Evolutionary conservation across 2,888 invertebrate species (phyloP), one percentile per base, ranked within the genome.

Genomic region (Lucinisca nassula): DNA sequence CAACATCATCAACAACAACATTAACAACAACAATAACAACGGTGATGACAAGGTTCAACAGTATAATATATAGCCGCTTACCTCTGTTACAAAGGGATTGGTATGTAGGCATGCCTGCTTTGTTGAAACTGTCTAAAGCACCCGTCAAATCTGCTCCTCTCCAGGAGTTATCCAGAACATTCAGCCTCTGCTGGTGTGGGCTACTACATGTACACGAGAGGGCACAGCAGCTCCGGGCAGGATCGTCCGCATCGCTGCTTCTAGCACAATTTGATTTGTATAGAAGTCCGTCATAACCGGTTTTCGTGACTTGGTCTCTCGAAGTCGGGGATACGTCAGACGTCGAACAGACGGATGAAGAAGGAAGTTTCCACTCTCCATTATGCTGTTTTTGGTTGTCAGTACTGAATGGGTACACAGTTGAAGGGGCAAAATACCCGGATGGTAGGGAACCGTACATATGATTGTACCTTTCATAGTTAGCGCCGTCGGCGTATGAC

Each of bases 371-470:
- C 94, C 94, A 94, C 80, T 94, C 94, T 35, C 90, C 88, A 85
- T 92, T 93, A 73, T 92, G 87, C 67, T 93, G 93, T 84, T 93
- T 94, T 75, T 93, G 93, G 79, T 92, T 93, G 61, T 94, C 94
- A 21, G 93, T 84, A 80, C 92, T 93, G 82, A 94, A 92, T 0
- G 94, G 93, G 88, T 94, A 94, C 80, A 94, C 91, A 14, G 93
- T 92, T 12, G 92, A 90, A 24, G 94, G 92, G 55, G 93, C 87
- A 84, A 94, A 94, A 85, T 94, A 94, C 73, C 93, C 92, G 27
- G 94, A 94, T n/a, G 94, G 90, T 91, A 94, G 92, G 10, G 94
- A 93, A 0, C 94, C 90, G 84, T 94, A 94, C 93, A 94, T 94
- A 74, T 94, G 93, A 84, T 94, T 93, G 87, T 93, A 93, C 75